phyloP scores from a whole-genome alignment of 2,888 invertebrate genomes.

The Mystacides longicornis region DNA sequence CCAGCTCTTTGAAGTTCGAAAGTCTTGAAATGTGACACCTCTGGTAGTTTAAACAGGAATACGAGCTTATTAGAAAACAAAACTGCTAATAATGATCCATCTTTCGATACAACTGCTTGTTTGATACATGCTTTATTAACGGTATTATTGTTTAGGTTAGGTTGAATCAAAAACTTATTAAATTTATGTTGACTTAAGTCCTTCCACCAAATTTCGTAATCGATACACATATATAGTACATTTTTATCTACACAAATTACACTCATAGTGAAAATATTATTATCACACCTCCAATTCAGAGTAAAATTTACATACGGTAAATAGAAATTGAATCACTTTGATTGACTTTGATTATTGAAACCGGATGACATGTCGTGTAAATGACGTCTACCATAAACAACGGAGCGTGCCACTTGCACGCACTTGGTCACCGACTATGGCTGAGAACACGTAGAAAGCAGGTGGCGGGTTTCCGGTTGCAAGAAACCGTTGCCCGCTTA shows the following conservation, averaged over 20 bases:
- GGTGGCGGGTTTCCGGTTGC: no score
- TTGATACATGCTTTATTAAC: background rate
- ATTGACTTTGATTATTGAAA: no score
- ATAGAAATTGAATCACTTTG: no score
- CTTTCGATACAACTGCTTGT: background rate
- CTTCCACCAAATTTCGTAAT: background rate
- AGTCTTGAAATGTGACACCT: no score
- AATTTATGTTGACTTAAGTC: background rate
- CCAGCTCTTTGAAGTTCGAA: constrained; percentile 53
- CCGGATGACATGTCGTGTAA: no score
- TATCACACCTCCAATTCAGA: no score
- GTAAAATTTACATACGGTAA: no score
- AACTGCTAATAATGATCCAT: background rate
- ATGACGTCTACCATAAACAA: no score
- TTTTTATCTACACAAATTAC: background rate
- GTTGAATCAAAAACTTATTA: background rate
- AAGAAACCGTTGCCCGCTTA: no score
- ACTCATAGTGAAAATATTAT: background rate
- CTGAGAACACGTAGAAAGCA: no score
- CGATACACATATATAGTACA: background rate
- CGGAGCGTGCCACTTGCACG: no score
- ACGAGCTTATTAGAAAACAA: background rate
- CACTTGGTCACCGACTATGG: no score
- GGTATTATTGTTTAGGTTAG: background rate
- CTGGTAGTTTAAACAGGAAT: background rate